Evolutionary conservation across 2,888 invertebrate genomes (phyloP), one percentile per base, ranked within the genome.

Genomic region (Carcina quercana): DNA sequence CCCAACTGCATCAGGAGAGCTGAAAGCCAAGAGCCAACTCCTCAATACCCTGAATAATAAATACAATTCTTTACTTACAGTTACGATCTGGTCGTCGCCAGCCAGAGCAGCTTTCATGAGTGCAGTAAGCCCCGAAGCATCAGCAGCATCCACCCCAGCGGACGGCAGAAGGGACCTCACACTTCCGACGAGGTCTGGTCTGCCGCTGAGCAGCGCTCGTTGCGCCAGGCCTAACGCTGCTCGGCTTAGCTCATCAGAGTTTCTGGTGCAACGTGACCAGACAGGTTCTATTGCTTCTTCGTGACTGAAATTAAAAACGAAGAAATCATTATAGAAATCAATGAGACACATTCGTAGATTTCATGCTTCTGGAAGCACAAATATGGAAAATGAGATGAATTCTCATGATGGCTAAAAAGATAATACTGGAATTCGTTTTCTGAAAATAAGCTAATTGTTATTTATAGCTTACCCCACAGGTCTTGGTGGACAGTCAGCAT

Each of bases 401-500:
- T n/a, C n/a, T n/a, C n/a, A n/a, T n/a, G n/a, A n/a, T n/a, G n/a
- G n/a, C n/a, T n/a, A n/a, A n/a, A n/a, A n/a, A n/a, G n/a, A n/a
- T n/a, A n/a, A n/a, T n/a, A n/a, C n/a, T n/a, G n/a, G n/a, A n/a
- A n/a, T n/a, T n/a, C n/a, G n/a, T n/a, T n/a, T n/a, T n/a, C n/a
- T n/a, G n/a, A n/a, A n/a, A n/a, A n/a, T n/a, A n/a, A n/a, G n/a
- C n/a, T n/a, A n/a, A n/a, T n/a, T n/a, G n/a, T n/a, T n/a, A n/a
- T n/a, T n/a, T n/a, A n/a, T n/a, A 2, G 50, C 71, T 59, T 44
- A 88, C 89, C 91, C 90, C 50, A 93, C 85, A 2, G 91, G 88
- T 25, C 95, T 72, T 1, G 94, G 91, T 8, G 96, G 95, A 64
- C 94, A 95, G 72, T 96, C 96, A 0, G 95, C 94, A 12, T 95